phyloP scores from a whole-genome alignment of 1,140 invertebrate species.

The Bombus difficillimus region DNA sequence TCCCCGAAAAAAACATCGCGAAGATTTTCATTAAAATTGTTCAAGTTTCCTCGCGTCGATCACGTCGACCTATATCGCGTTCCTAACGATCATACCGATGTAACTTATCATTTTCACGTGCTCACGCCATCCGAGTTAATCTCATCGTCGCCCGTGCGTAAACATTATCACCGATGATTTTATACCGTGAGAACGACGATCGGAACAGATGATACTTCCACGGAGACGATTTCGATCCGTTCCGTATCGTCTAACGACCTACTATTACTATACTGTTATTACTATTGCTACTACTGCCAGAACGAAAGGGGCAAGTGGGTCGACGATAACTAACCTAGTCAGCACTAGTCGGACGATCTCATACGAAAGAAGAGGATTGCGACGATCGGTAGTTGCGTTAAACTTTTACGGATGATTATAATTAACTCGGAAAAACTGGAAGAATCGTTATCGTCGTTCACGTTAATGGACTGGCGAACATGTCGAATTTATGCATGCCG shows the following conservation, averaged over 20 bases:
- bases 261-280: constrained; percentile 42
- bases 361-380: not conserved
- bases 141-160: not conserved
- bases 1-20: not conserved
- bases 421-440: not conserved
- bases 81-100: not conserved
- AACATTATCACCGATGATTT: constrained; percentile 5
- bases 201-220: not conserved
- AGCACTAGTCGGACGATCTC: constrained; percentile 58
- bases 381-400: constrained; percentile 26
- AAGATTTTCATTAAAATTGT: not conserved
- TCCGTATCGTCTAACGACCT: not conserved
- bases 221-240: not conserved
- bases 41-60: not conserved
- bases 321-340: constrained; percentile 58
- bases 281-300: constrained; percentile 68
- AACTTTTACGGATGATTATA: not conserved
- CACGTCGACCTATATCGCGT: too few relatives aligned
- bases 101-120: not conserved
- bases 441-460: constrained; percentile 13
- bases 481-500: constrained; percentile 19
- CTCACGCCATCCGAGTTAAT: not conserved
- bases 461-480: not conserved
- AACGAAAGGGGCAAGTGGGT: constrained; percentile 56
- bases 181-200: not conserved